Percentiles rank a stretch among this genome's conserved stretches.
phyloP scores from a whole-genome alignment of 1,140 invertebrate genomes.

The Streblospio benedicti region DNA sequence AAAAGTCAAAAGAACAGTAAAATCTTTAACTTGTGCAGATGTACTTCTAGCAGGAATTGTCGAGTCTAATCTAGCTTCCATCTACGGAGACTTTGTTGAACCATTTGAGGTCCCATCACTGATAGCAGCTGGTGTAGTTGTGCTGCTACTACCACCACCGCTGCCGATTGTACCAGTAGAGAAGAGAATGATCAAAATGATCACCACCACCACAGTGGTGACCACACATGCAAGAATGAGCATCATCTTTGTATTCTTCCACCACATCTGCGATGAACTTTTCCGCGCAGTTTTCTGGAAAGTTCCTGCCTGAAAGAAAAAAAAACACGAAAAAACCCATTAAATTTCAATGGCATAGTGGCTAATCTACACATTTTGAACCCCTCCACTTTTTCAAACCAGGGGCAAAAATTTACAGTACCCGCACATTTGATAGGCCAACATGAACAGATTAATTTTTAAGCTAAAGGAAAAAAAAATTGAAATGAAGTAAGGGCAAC shows the following conservation, averaged over 20 bases:
- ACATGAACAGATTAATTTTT: neutral
- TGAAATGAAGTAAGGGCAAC: neutral
- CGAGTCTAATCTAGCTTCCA: no score
- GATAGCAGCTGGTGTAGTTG: constrained; percentile 2
- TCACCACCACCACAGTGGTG: constrained; percentile 32
- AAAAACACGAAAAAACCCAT: neutral
- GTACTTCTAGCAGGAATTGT: no score
- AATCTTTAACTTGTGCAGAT: no score
- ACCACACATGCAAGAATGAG: constrained; percentile 31
- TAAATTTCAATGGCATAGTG: neutral
- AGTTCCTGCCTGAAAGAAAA: constrained; percentile 33
- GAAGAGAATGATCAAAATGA: constrained; percentile 38
- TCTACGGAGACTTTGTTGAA: no score
- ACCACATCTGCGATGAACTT: constrained; percentile 42
- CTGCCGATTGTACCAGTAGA: constrained; percentile 23
- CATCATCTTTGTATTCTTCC: constrained; percentile 46
- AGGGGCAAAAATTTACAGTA: neutral
- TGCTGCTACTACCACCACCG: neutral
- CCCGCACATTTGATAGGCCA: neutral
- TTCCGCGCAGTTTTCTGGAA: constrained; percentile 39
- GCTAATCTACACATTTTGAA: neutral
- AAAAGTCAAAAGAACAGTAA: no score
- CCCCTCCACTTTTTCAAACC: neutral
- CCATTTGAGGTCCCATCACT: no score
- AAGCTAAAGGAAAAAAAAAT: neutral